Evolutionary conservation across 2,888 invertebrate genomes (phyloP).

Genomic region (Synanthedon tipuliformis): DNA sequence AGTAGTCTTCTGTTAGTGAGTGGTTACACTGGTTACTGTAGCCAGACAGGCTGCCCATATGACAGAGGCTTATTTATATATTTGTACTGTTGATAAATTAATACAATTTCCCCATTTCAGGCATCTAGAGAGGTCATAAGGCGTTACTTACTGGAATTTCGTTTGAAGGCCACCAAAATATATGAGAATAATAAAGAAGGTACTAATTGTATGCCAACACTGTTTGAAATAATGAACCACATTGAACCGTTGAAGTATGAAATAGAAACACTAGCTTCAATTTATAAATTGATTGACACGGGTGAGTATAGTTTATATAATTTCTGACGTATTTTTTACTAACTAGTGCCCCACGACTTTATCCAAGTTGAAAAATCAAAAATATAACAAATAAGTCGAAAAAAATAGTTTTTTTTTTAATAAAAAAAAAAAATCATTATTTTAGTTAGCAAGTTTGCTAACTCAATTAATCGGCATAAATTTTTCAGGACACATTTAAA

Average conservation of each 20-base stretch:
- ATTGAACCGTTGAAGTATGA: conserved; percentile 62
- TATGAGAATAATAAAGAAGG: conserved; percentile 30
- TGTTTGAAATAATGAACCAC: conserved; percentile 48
- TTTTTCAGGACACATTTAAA: too few relatives aligned
- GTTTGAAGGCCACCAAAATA: conserved; percentile 55
- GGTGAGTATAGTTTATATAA: conserved; percentile 20
- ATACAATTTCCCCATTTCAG: conserved; percentile 33
- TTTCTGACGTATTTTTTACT: too few relatives aligned
- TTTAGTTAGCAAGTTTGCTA: too few relatives aligned
- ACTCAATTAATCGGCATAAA: too few relatives aligned
- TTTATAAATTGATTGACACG: conserved; percentile 61
- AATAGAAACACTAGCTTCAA: conserved; percentile 63
- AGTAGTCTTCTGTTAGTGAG: neutral
- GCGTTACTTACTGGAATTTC: conserved; percentile 71
- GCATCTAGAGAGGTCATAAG: conserved; percentile 73
- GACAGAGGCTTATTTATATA: too few relatives aligned
- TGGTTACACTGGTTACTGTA: neutral
- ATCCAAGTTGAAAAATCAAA: too few relatives aligned
- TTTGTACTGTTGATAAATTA: too few relatives aligned
- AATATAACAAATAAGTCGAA: too few relatives aligned
- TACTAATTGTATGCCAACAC: conserved; percentile 44
- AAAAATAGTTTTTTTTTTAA: too few relatives aligned
- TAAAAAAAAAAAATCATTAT: too few relatives aligned
- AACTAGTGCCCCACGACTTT: too few relatives aligned
- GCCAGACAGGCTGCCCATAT: neutral